phyloP scores from a whole-genome alignment of 1,140 invertebrate genomes.

The Gonatopus flavifemur region DNA sequence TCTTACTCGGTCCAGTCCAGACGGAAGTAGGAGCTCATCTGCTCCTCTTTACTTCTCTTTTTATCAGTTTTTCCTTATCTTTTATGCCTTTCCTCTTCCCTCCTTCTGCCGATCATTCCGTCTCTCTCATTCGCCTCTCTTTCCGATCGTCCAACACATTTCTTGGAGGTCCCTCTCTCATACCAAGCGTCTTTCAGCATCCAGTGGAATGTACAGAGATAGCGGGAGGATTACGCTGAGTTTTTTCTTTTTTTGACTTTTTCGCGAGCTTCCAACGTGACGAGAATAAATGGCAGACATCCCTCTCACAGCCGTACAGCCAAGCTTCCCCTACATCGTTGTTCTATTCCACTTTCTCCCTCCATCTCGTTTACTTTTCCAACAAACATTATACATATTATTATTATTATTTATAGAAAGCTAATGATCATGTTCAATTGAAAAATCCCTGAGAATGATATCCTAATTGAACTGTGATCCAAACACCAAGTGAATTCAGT shows the following conservation, averaged over 20 bases:
- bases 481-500: too few species aligned
- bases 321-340: slow-evolving; percentile 1
- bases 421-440: too few species aligned
- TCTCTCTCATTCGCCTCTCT: slow-evolving; percentile 11
- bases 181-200: slow-evolving; percentile 36
- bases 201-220: slow-evolving; percentile 48
- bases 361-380: too few species aligned
- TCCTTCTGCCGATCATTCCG: neutral
- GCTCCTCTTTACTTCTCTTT: slow-evolving; percentile 5
- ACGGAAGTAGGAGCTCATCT: slow-evolving; percentile 3
- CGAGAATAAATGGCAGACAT: slow-evolving; percentile 51
- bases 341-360: too few species aligned
- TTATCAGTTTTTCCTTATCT: neutral
- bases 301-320: slow-evolving; percentile 20
- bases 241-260: slow-evolving; percentile 34
- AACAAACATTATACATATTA: too few species aligned
- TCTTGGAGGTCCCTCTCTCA: slow-evolving; percentile 4
- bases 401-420: too few species aligned
- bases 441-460: too few species aligned
- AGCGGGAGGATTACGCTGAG: slow-evolving; percentile 45
- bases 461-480: too few species aligned
- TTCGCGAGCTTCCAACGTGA: slow-evolving; percentile 39
- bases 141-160: slow-evolving; percentile 27
- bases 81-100: neutral
- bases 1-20: slow-evolving; percentile 31